A percentile compares a stretch with the other conserved stretches of the same genome.
These are phyloP conservation scores for Ceramica pisi DNA, from an alignment of 2,888 invertebrate species.

Conservation along the genomic window DNA sequence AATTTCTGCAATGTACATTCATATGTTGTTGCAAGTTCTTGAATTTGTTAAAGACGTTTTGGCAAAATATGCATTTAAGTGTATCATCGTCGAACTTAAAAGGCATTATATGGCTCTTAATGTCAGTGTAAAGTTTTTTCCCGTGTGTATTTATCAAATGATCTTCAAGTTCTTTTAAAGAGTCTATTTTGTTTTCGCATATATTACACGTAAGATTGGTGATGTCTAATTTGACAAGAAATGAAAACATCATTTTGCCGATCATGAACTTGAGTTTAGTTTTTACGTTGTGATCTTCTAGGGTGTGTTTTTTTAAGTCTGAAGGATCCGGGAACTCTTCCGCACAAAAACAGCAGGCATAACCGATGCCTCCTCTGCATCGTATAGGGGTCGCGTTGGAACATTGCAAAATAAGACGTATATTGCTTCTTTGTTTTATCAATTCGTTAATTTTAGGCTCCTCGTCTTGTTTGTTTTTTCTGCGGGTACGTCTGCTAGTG, in stretches of 20 bases:
- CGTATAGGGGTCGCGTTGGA: conserved; percentile 71
- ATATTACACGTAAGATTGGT: conserved; percentile 59
- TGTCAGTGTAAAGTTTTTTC: conserved; percentile 59
- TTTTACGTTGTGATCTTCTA: conserved; percentile 67
- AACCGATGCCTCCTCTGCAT: conserved; percentile 67
- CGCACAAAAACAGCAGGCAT: conserved; percentile 73
- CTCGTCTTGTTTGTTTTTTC: conserved; percentile 20
- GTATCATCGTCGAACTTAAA: conserved; percentile 61
- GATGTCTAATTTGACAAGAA: conserved; percentile 67
- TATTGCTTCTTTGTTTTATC: conserved; percentile 63
- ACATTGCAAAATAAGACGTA: conserved; percentile 66
- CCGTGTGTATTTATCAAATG: conserved; percentile 64
- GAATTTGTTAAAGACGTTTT: conserved; percentile 57
- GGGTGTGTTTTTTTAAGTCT: conserved; percentile 71
- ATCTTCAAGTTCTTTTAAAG: conserved; percentile 57
- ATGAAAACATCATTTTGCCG: conserved; percentile 66
- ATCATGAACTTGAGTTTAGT: conserved; percentile 64
- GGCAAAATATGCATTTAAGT: conserved; percentile 59
- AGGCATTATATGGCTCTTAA: conserved; percentile 66
- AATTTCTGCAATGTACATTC: conserved; percentile 82
- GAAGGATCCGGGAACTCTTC: conserved; percentile 67
- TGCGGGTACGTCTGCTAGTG: conserved; percentile 30
- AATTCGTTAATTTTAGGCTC: conserved; percentile 52
- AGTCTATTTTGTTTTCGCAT: conserved; percentile 56
- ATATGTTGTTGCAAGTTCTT: conserved; percentile 81